Evolutionary conservation across 2,797 vertebrate genomes (phyloP).

Genomic region (Falco novaeseelandiae): DNA sequence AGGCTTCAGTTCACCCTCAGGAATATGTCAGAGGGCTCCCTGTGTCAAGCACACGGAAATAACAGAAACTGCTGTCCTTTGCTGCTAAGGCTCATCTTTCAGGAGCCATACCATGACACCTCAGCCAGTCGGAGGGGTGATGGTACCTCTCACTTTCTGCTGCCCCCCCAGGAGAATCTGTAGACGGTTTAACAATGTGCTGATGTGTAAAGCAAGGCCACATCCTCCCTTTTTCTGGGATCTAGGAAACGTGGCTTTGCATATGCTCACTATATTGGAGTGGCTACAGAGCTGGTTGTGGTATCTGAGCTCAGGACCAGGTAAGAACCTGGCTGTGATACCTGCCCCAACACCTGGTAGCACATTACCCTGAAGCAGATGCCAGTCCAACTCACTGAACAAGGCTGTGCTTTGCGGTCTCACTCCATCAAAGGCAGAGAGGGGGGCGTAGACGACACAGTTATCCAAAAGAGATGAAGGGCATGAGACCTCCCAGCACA

Average conservation of each 20-base stretch:
- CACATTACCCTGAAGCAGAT: not conserved
- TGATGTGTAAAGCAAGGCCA: not conserved
- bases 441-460: not conserved
- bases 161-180: not conserved
- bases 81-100: not conserved
- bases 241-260: not conserved
- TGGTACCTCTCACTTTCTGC: not conserved
- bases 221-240: not conserved
- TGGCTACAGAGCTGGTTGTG: not conserved
- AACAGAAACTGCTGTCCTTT: not conserved
- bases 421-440: not conserved
- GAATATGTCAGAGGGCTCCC: not conserved
- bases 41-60: not conserved
- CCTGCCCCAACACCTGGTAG: not conserved
- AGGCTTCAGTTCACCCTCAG: not conserved
- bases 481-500: not conserved
- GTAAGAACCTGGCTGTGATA: not conserved
- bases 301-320: not conserved
- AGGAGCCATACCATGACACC: not conserved
- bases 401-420: not conserved
- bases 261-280: rapidly evolving
- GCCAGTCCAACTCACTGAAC: not conserved
- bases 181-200: not conserved
- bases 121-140: not conserved
- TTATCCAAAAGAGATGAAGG: not conserved